A percentile compares a stretch with the other conserved stretches of the same genome.
Conservation (phyloP, 2,888 invertebrate genomes). For the Antheraea yamamai region DNA sequence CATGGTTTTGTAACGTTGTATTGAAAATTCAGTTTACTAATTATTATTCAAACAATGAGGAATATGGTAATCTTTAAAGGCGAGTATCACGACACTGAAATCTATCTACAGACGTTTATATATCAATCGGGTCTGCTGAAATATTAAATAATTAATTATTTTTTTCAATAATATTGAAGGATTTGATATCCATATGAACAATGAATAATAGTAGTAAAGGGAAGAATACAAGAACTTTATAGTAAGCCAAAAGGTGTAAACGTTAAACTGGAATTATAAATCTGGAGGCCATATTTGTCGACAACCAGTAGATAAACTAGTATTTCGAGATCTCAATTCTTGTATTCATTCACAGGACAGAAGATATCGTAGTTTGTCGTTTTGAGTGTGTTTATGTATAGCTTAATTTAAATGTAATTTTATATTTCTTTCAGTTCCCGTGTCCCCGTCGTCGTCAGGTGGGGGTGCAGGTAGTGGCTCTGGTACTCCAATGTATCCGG, state of each 20-base stretch:
- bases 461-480: conserved; percentile 71
- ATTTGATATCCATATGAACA: no score
- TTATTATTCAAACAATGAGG: background rate
- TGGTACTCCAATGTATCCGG: conserved; percentile 75
- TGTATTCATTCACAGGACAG: background rate
- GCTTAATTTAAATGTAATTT: background rate
- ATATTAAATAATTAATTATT: background rate
- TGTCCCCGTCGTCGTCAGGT: conserved; percentile 80
- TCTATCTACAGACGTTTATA: background rate
- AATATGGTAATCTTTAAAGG: background rate
- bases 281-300: background rate
- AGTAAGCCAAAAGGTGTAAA: background rate
- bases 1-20: background rate
- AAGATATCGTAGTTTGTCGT: background rate
- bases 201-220: background rate
- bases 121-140: background rate
- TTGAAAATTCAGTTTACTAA: background rate
- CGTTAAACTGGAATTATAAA: background rate
- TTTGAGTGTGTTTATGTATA: background rate
- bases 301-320: background rate
- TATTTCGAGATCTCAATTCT: background rate
- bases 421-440: conserved; percentile 73
- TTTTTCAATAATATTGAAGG: no score
- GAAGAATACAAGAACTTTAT: background rate
- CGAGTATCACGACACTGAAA: background rate